phyloP scores from a whole-genome alignment of 2,888 invertebrate genomes.

The Epirrita christyi region DNA sequence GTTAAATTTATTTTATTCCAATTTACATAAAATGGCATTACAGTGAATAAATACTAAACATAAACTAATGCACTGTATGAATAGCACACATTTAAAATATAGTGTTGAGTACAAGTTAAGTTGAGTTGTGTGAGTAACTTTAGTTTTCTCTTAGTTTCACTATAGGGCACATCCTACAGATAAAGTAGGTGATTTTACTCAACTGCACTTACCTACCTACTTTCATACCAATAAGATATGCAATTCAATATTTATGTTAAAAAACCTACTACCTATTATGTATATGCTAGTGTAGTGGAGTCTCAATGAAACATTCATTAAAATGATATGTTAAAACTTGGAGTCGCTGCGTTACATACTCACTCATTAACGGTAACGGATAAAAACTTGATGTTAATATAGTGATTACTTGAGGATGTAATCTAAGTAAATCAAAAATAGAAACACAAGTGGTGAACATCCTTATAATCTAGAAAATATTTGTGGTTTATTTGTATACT shows the following conservation, averaged over 20 bases:
- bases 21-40: not conserved
- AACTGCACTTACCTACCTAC: slow-evolving; percentile 30
- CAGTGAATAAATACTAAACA: not conserved
- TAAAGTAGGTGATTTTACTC: slow-evolving; percentile 36
- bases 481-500: too few species aligned
- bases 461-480: too few species aligned
- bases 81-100: slow-evolving; percentile 5
- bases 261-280: not conserved
- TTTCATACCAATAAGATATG: slow-evolving; percentile 17
- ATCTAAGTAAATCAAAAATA: too few species aligned
- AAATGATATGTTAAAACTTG: too few species aligned
- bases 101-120: slow-evolving; percentile 29
- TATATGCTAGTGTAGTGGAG: too few species aligned
- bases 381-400: too few species aligned
- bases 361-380: too few species aligned
- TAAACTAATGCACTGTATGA: not conserved
- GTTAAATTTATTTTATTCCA: not conserved
- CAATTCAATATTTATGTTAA: not conserved
- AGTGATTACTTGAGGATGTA: too few species aligned
- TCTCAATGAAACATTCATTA: too few species aligned
- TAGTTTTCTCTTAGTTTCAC: slow-evolving; percentile 41
- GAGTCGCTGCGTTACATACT: too few species aligned
- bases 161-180: slow-evolving; percentile 34
- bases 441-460: too few species aligned
- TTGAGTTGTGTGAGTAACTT: slow-evolving; percentile 24